Evolutionary conservation across 2,113 vertebrate species (phyloP).

Genomic region (Silurus glanis): DNA sequence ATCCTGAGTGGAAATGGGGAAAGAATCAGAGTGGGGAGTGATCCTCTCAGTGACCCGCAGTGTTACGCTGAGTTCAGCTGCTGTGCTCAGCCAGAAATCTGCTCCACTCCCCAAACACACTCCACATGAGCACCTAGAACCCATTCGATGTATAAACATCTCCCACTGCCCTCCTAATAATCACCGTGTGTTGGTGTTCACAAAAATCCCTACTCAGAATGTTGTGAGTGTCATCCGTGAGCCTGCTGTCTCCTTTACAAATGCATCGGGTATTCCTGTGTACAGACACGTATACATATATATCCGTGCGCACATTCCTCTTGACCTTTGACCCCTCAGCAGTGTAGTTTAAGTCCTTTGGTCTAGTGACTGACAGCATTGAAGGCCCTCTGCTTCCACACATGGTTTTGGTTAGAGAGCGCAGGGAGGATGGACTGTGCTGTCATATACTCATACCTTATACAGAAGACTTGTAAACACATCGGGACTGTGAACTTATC

Average conservation of each 20-base stretch:
- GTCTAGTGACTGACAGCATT: slow-evolving; percentile 46
- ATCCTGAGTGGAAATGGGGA: background rate
- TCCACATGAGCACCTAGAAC: slow-evolving; percentile 33
- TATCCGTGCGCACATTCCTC: slow-evolving; percentile 3
- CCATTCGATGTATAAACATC: slow-evolving; percentile 24
- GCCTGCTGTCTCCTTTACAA: background rate
- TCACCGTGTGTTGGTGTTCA: slow-evolving; percentile 10
- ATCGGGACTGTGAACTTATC: slow-evolving; percentile 27
- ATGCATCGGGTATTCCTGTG: background rate
- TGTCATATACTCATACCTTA: slow-evolving; percentile 46
- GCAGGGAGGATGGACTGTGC: slow-evolving; percentile 36
- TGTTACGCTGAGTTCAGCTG: slow-evolving; percentile 33
- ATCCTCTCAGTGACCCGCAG: slow-evolving; percentile 31
- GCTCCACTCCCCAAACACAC: slow-evolving; percentile 34
- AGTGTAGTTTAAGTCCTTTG: slow-evolving; percentile 20
- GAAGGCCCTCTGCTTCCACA: slow-evolving; percentile 31
- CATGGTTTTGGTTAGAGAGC: slow-evolving; percentile 52
- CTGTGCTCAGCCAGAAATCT: slow-evolving; percentile 7
- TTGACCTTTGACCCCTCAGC: slow-evolving; percentile 14
- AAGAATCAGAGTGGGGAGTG: background rate
- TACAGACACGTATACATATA: background rate
- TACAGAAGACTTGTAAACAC: slow-evolving; percentile 44
- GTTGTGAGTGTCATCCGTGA: background rate
- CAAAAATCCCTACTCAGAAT: slow-evolving; percentile 4
- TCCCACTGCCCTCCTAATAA: slow-evolving; percentile 22